Conservation (phyloP, 2,888 invertebrate species). For the Drosophila yooni region DNA sequence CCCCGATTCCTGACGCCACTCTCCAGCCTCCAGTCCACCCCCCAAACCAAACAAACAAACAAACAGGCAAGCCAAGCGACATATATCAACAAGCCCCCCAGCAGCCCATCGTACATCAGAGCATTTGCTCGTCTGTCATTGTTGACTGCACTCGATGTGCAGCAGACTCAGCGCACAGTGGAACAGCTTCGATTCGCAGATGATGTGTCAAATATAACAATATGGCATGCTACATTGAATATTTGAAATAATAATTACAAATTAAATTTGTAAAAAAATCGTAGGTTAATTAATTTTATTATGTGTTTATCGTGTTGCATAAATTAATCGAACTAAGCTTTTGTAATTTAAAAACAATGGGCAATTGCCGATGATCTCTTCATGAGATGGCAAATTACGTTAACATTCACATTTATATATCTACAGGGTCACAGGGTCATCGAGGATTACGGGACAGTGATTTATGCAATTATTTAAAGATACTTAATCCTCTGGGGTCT, state of each 20-base stretch:
- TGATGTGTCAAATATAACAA: no score
- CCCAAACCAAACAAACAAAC: conserved; percentile 43
- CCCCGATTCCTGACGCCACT: background rate
- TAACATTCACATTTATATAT: no score
- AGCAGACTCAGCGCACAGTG: conserved; percentile 41
- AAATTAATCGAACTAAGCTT: background rate
- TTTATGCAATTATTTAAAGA: no score
- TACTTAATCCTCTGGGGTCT: no score
- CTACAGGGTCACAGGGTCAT: fast-evolving
- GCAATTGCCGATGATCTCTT: background rate
- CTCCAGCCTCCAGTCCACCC: background rate
- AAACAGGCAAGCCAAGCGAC: conserved; percentile 75
- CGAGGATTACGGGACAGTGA: background rate
- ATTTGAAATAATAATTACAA: background rate
- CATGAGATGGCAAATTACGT: background rate
- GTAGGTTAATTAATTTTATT: background rate
- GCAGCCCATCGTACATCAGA: conserved; percentile 71
- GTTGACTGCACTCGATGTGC: conserved; percentile 77
- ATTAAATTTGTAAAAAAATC: background rate
- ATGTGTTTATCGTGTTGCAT: background rate
- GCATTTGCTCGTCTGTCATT: conserved; percentile 82
- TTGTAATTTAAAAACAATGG: background rate
- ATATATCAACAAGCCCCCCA: conserved; percentile 74
- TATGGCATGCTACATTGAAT: no score
- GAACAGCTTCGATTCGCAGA: conserved; percentile 6